Evolutionary conservation across 2,113 vertebrate species (phyloP), one percentile per base, ranked within the genome.

Genomic region (Cygnus atratus): DNA sequence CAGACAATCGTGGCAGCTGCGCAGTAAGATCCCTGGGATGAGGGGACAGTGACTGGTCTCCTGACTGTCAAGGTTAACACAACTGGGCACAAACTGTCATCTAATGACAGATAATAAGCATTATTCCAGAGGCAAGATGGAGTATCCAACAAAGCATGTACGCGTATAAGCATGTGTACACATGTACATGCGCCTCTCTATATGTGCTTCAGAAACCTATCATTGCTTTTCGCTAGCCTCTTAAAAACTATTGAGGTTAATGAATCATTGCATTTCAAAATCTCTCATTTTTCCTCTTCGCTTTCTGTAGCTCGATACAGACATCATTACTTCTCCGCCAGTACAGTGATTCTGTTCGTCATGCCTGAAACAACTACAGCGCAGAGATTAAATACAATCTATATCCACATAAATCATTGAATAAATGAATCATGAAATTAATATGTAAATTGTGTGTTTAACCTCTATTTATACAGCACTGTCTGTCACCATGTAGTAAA

Each of bases 361-460:
- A 98, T 97, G 98, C 98, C 98, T 97, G 97, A 98, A 98, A 98
- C 96, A 98, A 98, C 97, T 96, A 98, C 96, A 97, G 95, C 95
- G 96, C 94, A 79, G 97, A 98, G 98, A 99, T 98, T 98, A 98
- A 99, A 98, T 98, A 98, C 98, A 98, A 98, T 98, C 98, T 98
- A 98, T 98, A 98, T 97, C 97, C 98, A 99, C 98, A 99, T 98
- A 99, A 99, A 99, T 99, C 98, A 98, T 97, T 98, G 98, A 99
- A 98, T 98, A 99, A 99, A 99, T 98, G 98, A 99, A 98, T 99
- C 98, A 99, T 99, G 98, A 99, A 99, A 99, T 99, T 98, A 99
- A 99, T 99, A 99, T 98, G 98, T 98, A 99, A 99, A 99, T 98
- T 99, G 98, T 98, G 98, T 98, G 98, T 98, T 99, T 99, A 99